Conservation (phyloP, 2,888 invertebrate species). For the Drosophila recens region DNA sequence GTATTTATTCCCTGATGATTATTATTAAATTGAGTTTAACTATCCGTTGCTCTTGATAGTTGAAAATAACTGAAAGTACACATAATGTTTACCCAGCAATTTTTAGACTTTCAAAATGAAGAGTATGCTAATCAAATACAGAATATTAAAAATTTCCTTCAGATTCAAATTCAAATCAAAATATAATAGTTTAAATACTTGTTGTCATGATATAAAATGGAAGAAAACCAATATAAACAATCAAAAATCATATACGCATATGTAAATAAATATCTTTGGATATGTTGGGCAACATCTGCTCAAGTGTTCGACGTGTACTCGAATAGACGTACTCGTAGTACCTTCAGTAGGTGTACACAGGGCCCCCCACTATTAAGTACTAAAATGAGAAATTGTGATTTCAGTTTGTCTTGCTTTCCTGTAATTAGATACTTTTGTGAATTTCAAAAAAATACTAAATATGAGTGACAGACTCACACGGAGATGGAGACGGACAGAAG, state of each 20-base stretch:
- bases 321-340: slow-evolving; percentile 11
- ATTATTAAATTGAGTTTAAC: too few relatives aligned
- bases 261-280: slow-evolving; percentile 12
- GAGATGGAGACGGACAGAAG: slow-evolving; percentile 17
- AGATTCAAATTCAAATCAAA: background rate
- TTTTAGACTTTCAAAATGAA: too few relatives aligned
- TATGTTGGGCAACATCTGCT: slow-evolving; percentile 65
- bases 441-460: slow-evolving; percentile 77
- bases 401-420: slow-evolving; percentile 81
- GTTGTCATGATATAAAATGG: background rate
- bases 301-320: slow-evolving; percentile 17
- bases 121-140: background rate
- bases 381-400: slow-evolving; percentile 78
- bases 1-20: too few relatives aligned
- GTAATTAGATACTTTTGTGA: slow-evolving; percentile 82
- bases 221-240: background rate
- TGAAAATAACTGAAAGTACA: too few relatives aligned
- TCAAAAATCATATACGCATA: slow-evolving; percentile 7
- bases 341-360: slow-evolving; percentile 20
- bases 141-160: background rate
- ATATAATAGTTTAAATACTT: background rate
- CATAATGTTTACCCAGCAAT: too few relatives aligned
- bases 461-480: slow-evolving; percentile 75
- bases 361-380: slow-evolving; percentile 55
- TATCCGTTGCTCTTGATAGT: too few relatives aligned